Percentiles rank a stretch among this genome's conserved stretches.
These are phyloP conservation scores for Notechis scutatus DNA, from an alignment of 2,113 vertebrate genomes.

Conservation along the genomic window DNA sequence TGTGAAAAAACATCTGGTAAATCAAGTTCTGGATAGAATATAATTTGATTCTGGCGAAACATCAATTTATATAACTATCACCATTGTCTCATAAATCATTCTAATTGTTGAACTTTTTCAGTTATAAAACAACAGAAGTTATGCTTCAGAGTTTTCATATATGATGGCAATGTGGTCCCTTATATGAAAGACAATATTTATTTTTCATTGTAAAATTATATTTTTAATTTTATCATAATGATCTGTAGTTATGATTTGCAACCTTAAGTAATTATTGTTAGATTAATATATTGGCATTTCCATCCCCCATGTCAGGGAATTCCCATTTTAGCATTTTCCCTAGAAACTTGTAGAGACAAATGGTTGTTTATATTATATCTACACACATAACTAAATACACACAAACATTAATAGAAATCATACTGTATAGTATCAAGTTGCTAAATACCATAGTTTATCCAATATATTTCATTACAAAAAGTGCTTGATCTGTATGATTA, in stretches of 20 bases:
- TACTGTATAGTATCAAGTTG: constrained; percentile 44
- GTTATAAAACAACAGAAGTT: background rate
- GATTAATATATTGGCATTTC: background rate
- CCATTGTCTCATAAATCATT: background rate
- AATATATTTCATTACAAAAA: constrained; percentile 52
- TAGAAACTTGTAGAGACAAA: background rate
- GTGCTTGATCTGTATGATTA: constrained; percentile 54
- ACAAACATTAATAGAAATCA: background rate
- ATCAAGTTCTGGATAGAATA: background rate
- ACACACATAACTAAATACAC: background rate
- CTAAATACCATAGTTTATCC: constrained; percentile 53
- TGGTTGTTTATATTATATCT: background rate
- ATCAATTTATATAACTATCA: background rate
- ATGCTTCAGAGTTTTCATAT: background rate
- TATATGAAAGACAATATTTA: constrained; percentile 35
- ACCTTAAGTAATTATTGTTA: constrained; percentile 38
- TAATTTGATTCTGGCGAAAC: background rate
- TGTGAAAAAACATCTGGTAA: background rate
- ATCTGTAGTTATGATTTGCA: constrained; percentile 37
- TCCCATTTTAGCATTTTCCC: background rate
- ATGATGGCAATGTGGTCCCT: constrained; percentile 1
- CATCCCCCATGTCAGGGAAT: background rate
- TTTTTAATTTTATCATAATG: constrained; percentile 60
- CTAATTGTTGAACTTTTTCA: background rate
- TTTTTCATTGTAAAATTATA: constrained; percentile 23